These are phyloP conservation scores for Pseudococcus viburni DNA, from an alignment of 2,888 invertebrate species.

Conservation along the genomic window DNA sequence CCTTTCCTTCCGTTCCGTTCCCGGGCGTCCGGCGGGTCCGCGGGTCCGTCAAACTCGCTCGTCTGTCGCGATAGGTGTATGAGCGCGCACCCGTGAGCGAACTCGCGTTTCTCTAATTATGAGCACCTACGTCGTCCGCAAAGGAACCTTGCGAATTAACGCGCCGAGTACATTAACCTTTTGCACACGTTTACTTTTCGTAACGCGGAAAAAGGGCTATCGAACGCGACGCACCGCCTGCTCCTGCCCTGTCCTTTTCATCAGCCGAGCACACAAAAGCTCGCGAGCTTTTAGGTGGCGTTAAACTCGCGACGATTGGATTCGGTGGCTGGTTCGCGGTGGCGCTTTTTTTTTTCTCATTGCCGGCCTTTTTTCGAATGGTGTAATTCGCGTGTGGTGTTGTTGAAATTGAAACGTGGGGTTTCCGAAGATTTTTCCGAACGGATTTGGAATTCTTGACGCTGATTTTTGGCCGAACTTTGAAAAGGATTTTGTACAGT, in stretches of 20 bases:
- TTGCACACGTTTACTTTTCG: not conserved
- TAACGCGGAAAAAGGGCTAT: not conserved
- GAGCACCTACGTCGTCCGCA: not conserved
- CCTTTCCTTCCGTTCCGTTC: not conserved
- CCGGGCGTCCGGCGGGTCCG: not conserved
- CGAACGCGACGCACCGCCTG: not conserved
- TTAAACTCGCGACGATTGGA: not conserved
- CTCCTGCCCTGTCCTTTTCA: not conserved
- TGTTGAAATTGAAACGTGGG: too few species aligned
- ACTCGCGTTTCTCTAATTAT: constrained; percentile 17
- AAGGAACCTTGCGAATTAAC: constrained; percentile 49
- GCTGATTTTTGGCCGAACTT: too few species aligned
- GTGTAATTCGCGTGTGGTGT: too few species aligned
- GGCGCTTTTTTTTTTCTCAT: too few species aligned
- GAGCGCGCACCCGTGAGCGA: not conserved
- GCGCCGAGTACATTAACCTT: constrained; percentile 48
- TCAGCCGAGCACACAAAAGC: not conserved
- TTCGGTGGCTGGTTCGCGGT: too few species aligned
- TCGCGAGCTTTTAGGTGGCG: not conserved
- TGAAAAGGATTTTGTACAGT: too few species aligned
- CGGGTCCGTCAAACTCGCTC: not conserved
- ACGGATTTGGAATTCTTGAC: too few species aligned
- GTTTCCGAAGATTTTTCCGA: too few species aligned
- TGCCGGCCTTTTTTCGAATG: too few species aligned
- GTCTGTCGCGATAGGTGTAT: not conserved